Conservation (phyloP, 2,888 invertebrate species). For the Oscheius sp. region DNA sequence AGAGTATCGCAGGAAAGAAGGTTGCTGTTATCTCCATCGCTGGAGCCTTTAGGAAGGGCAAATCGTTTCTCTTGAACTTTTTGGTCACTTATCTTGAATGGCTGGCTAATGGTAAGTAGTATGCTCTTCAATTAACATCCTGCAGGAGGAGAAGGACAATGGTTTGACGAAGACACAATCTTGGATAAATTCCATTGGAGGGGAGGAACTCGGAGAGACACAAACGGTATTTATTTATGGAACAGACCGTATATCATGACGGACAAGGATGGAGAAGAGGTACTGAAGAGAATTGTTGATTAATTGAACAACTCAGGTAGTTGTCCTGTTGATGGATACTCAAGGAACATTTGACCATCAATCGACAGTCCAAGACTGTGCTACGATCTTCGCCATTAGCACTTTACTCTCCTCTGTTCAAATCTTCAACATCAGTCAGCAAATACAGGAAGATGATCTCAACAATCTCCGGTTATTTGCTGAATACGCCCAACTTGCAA, state of each 20-base stretch:
- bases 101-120: too few relatives aligned
- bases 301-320: conserved; percentile 39
- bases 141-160: conserved; percentile 21
- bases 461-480: conserved; percentile 93
- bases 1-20: conserved; percentile 50
- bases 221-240: conserved; percentile 91
- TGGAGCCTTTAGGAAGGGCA: conserved; percentile 59
- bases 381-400: conserved; percentile 94
- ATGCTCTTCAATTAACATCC: too few relatives aligned
- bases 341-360: conserved; percentile 95
- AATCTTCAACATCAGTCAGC: conserved; percentile 90
- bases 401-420: conserved; percentile 87
- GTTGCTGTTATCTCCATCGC: conserved; percentile 91
- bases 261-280: conserved; percentile 71
- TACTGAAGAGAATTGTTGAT: not conserved
- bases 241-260: conserved; percentile 83
- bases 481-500: conserved; percentile 91
- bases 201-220: conserved; percentile 58
- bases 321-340: conserved; percentile 86
- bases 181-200: conserved; percentile 60
- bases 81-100: conserved; percentile 89
- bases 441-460: conserved; percentile 94
- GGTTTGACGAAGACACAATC: conserved; percentile 49
- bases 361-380: conserved; percentile 93
- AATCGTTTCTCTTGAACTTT: conserved; percentile 79